Evolutionary conservation across 2,797 vertebrate genomes (phyloP), one percentile per base, ranked within the genome.

Genomic region (Momotus momota): DNA sequence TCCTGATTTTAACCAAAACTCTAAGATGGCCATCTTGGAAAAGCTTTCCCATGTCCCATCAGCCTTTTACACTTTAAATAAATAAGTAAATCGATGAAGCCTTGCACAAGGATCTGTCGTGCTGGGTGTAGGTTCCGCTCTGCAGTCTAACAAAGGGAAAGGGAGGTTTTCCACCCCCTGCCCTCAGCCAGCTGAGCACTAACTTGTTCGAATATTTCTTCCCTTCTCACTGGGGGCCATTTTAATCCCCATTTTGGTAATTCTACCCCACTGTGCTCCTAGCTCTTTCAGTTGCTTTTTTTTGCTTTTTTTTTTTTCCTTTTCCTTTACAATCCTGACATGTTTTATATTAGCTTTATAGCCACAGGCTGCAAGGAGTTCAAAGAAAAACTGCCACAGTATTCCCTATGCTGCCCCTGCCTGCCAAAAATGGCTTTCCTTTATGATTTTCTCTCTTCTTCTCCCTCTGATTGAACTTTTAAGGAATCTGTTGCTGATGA

Each of bases 331-430:
- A 93, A 77, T 94, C 97, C 83, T 96, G 97, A 98, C 98, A 98
- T 98, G 97, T 97, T 99, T 98, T 97, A 95, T 97, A 98, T 98
- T 98, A 98, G 97, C 97, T 97, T 96, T 97, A 97, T 91, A 97
- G 98, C 97, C 98, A 97, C 97, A 98, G 97, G 98, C 97, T 94
- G 95, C 96, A 77, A 91, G 51, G 94, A 96, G 86, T 96, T 96
- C 90, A 93, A 97, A 94, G 92, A 95, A 49, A 97, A 91, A 97
- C 95, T 98, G 97, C 97, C 97, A 95, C 81, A 69, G 93, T 97
- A 98, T 95, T 97, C 86, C 90, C 94, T 40, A 29, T 14, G 80
- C 94, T 93, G 73, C 43, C 75, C 60, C 70, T 69, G 73, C 33
- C 88, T 92, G 97, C 92, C 91, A 97, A 97, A 96, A 97, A 79